Conservation (phyloP, 1,140 invertebrate species). For the Ericerus pela region DNA sequence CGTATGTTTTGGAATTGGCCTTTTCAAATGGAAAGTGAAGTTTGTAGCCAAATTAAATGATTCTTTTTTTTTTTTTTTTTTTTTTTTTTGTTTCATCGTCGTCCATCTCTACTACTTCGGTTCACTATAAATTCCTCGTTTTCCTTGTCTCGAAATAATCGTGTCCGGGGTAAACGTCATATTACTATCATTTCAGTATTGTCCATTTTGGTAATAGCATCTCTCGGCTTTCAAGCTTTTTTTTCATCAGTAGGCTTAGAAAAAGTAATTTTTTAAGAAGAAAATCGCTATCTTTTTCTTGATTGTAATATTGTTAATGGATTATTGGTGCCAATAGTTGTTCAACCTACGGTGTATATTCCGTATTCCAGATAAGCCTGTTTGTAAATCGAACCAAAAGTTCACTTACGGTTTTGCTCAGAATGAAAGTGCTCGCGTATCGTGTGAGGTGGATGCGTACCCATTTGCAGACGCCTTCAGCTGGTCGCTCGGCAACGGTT, state of each 20-base stretch:
- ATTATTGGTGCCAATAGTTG: too few species aligned
- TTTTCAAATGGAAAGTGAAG: too few species aligned
- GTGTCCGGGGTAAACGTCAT: neutral
- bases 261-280: neutral
- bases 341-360: too few species aligned
- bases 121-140: too few species aligned
- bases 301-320: too few species aligned
- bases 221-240: neutral
- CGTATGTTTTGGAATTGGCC: too few species aligned
- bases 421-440: conserved; percentile 59
- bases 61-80: too few species aligned
- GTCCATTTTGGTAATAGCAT: neutral
- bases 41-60: too few species aligned
- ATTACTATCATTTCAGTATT: neutral
- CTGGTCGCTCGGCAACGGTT: conserved; percentile 59
- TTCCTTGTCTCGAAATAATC: too few species aligned
- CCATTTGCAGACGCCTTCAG: conserved; percentile 66
- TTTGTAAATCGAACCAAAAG: conserved; percentile 63
- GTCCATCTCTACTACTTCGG: neutral
- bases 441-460: conserved; percentile 74
- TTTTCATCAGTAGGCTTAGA: neutral
- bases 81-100: neutral
- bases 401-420: conserved; percentile 69
- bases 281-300: neutral
- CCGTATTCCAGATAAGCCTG: conserved; percentile 56